phyloP scores from a whole-genome alignment of 1,140 invertebrate genomes.

The Ceratina australensis region DNA sequence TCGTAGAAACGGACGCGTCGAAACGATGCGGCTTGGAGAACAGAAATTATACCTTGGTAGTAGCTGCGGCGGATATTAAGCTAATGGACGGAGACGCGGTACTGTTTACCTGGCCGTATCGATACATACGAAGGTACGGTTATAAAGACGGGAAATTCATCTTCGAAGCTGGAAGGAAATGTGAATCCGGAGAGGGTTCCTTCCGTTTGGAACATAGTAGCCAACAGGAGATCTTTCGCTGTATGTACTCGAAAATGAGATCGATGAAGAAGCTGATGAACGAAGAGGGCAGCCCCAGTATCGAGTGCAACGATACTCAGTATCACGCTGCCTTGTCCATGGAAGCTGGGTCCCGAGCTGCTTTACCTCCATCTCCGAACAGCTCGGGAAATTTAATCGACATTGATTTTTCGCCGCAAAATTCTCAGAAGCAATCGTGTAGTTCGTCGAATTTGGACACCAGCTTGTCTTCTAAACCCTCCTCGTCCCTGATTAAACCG shows the following conservation, averaged over 20 bases:
- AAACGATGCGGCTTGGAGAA: constrained; percentile 86
- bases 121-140: constrained; percentile 91
- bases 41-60: constrained; percentile 86
- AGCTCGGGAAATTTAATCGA: constrained; percentile 78
- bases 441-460: constrained; percentile 57
- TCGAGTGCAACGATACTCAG: constrained; percentile 87
- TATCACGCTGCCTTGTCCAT: constrained; percentile 86
- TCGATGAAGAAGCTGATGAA: constrained; percentile 89
- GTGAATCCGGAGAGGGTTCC: constrained; percentile 90
- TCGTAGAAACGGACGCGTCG: constrained; percentile 89
- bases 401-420: constrained; percentile 76
- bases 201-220: constrained; percentile 90
- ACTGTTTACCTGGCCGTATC: constrained; percentile 92
- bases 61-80: constrained; percentile 87
- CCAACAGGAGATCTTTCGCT: constrained; percentile 89
- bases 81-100: constrained; percentile 84
- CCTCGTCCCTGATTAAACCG: constrained; percentile 78
- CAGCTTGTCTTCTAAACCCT: constrained; percentile 65
- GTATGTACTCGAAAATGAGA: constrained; percentile 89
- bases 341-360: constrained; percentile 88
- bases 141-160: constrained; percentile 90
- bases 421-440: constrained; percentile 69
- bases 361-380: constrained; percentile 85
- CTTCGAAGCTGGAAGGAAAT: constrained; percentile 94
- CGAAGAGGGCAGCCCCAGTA: constrained; percentile 82